These are phyloP conservation scores for Hydrocynus forskahlii DNA, from an alignment of 2,797 vertebrate species.

Conservation along the genomic window DNA sequence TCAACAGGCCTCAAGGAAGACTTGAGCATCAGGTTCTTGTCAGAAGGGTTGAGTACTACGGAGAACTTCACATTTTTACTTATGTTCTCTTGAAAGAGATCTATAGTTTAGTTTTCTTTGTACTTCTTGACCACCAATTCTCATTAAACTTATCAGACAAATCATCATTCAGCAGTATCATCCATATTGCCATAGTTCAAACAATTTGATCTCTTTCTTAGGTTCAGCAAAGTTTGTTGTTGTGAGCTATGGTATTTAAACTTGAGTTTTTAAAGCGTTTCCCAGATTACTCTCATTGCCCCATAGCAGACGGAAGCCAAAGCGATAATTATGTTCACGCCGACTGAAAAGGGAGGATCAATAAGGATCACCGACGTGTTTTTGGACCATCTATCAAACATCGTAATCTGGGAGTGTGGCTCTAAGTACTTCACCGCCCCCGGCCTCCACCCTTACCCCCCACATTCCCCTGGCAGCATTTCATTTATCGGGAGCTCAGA, in stretches of 20 bases:
- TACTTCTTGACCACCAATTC: neutral
- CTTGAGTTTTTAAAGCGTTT: constrained; percentile 16
- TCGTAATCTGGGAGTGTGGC: constrained; percentile 47
- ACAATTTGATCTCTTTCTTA: constrained; percentile 6
- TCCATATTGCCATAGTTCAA: neutral
- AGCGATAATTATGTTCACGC: constrained; percentile 57
- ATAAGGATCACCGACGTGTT: constrained; percentile 58
- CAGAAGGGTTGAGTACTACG: constrained; percentile 3
- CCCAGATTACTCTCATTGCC: constrained; percentile 43
- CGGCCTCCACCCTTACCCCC: constrained; percentile 44
- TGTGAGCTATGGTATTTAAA: constrained; percentile 40
- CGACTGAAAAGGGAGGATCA: constrained; percentile 57
- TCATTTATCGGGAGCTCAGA: constrained; percentile 57
- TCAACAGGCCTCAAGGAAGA: constrained; percentile 28
- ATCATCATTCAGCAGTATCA: neutral
- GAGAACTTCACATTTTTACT: neutral
- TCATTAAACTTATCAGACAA: neutral
- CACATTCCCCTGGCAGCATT: constrained; percentile 53
- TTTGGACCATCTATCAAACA: constrained; percentile 58
- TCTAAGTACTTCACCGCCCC: constrained; percentile 41
- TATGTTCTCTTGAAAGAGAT: constrained; percentile 2
- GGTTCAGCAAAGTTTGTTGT: constrained; percentile 39
- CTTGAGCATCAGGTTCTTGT: neutral
- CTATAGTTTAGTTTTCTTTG: constrained; percentile 6
- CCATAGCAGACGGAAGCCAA: constrained; percentile 46